phyloP scores from a whole-genome alignment of 2,113 vertebrate genomes.

The Protobothrops flavoviridis region DNA sequence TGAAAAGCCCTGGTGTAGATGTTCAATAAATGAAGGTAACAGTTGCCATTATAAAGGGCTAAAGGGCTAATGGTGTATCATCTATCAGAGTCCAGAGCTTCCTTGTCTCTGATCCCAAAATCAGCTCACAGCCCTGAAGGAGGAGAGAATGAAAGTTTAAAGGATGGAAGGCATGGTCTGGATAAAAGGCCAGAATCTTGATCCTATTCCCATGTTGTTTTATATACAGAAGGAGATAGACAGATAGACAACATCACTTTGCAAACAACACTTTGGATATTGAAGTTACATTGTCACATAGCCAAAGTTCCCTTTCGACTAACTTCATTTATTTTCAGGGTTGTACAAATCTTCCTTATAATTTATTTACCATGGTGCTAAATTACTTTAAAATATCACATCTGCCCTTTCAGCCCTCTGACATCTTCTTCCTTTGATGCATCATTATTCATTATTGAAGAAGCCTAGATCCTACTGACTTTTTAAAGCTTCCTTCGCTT shows the following conservation, averaged over 20 bases:
- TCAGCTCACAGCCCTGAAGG: background rate
- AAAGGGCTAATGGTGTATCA: background rate
- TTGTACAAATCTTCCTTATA: slow-evolving; percentile 50
- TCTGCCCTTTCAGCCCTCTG: slow-evolving; percentile 47
- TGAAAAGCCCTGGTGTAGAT: background rate
- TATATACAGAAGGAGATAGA: background rate
- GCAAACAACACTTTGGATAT: background rate
- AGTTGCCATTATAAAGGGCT: background rate
- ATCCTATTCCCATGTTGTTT: background rate
- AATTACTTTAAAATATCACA: slow-evolving; percentile 58
- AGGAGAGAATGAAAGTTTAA: background rate
- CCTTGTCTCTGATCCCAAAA: background rate
- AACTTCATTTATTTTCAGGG: slow-evolving; percentile 21
- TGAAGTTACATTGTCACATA: background rate
- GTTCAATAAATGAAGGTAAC: background rate
- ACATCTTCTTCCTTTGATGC: slow-evolving; percentile 43
- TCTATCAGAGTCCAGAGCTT: background rate
- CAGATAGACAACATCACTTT: background rate
- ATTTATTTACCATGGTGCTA: slow-evolving; percentile 61
- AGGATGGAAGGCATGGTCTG: background rate
- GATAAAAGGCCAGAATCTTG: background rate
- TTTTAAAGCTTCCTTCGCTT: background rate
- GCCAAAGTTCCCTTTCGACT: slow-evolving; percentile 5
- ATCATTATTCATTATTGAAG: slow-evolving; percentile 63
- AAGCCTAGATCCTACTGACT: slow-evolving; percentile 31